Evolutionary conservation across 2,113 vertebrate species (phyloP).

Genomic region (Rhinopomastus cyanomelas): DNA sequence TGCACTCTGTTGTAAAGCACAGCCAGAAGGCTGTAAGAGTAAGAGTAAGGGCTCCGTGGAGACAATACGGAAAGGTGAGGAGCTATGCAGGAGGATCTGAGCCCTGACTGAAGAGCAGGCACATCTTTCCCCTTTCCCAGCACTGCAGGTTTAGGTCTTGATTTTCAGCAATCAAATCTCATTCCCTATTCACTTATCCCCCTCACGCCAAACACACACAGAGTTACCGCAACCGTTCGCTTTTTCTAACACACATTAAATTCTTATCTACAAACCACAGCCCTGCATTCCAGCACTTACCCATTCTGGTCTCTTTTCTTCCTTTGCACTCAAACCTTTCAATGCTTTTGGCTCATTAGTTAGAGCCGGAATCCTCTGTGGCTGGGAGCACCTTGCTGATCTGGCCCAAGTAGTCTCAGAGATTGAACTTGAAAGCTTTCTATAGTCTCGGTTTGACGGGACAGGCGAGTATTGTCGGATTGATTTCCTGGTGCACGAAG

Average conservation of each 20-base stretch:
- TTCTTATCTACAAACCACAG: constrained; percentile 34
- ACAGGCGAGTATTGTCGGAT: neutral
- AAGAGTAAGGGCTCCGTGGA: constrained; percentile 8
- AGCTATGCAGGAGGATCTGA: constrained; percentile 1
- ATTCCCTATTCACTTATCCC: constrained; percentile 28
- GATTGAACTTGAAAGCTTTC: neutral
- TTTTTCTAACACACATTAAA: neutral
- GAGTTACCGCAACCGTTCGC: neutral
- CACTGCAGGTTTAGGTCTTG: constrained; percentile 9
- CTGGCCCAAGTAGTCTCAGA: constrained; percentile 13
- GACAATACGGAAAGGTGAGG: constrained; percentile 36
- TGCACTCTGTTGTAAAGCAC: constrained; percentile 40
- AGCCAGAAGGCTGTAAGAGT: too few species aligned
- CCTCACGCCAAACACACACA: constrained; percentile 34
- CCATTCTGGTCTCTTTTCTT: constrained; percentile 5
- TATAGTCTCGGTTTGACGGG: neutral
- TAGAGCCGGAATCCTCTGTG: constrained; percentile 18
- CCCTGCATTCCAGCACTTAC: neutral
- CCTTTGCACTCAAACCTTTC: constrained; percentile 30
- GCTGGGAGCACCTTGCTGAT: constrained; percentile 42
- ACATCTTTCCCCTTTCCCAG: neutral
- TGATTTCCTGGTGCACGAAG: neutral
- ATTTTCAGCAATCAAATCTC: constrained; percentile 38
- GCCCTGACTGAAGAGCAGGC: constrained; percentile 52
- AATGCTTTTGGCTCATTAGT: constrained; percentile 24